A percentile compares a stretch with the other conserved stretches of the same genome.
phyloP scores from a whole-genome alignment of 1,140 invertebrate genomes.

The Caerostris darwini region DNA sequence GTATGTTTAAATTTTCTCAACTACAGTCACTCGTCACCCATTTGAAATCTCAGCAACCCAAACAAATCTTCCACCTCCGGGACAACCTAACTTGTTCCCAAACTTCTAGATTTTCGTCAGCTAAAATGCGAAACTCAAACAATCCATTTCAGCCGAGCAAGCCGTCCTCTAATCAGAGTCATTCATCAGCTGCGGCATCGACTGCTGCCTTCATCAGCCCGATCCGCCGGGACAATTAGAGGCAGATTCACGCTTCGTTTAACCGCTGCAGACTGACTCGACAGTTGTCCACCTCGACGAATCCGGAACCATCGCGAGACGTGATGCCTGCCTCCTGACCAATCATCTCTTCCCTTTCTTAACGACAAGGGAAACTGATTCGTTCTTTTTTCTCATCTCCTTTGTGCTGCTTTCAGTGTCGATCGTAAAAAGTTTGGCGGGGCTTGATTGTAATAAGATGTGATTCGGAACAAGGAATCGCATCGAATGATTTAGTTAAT shows the following conservation, averaged over 20 bases:
- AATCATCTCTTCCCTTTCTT: neutral
- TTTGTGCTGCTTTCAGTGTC: neutral
- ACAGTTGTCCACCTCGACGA: neutral
- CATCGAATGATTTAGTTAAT: neutral
- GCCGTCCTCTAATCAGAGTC: no score
- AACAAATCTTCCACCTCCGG: no score
- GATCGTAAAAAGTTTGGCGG: neutral
- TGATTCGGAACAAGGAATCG: neutral
- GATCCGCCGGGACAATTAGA: conserved; percentile 1
- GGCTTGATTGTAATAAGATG: neutral
- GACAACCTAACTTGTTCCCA: neutral
- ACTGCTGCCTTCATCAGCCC: neutral
- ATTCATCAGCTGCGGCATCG: neutral
- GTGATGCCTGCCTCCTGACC: neutral
- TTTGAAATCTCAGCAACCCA: no score
- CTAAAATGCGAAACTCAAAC: neutral
- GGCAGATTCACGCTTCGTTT: neutral
- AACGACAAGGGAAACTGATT: neutral
- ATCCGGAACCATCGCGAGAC: neutral
- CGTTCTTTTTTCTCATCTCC: neutral
- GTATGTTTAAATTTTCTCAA: no score
- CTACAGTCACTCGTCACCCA: no score
- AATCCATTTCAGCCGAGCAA: neutral
- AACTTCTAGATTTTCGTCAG: neutral
- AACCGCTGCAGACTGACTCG: neutral